phyloP scores from a whole-genome alignment of 2,888 invertebrate species.

The Aspidapion aeneum region DNA sequence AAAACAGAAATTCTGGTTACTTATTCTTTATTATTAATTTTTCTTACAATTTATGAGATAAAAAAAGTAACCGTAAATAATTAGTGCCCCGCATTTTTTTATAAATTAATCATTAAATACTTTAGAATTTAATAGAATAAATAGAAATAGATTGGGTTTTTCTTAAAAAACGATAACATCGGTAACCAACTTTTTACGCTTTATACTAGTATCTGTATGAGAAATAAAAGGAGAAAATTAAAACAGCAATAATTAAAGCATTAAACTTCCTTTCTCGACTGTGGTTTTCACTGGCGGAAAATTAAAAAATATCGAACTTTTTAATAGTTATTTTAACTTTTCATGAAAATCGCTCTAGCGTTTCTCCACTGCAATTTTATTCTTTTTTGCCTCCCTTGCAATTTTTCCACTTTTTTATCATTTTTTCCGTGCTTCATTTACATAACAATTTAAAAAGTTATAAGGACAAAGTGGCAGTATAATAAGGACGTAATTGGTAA shows the following conservation, averaged over 20 bases:
- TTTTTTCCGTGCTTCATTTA: background rate
- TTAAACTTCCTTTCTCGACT: background rate
- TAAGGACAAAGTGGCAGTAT: background rate
- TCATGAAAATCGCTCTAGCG: conserved; percentile 2
- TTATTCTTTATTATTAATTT: too few species aligned
- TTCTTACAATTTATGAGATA: too few species aligned
- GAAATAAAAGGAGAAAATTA: background rate
- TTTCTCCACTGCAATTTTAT: background rate
- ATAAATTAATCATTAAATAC: too few species aligned
- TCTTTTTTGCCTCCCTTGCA: background rate
- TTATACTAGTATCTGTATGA: too few species aligned
- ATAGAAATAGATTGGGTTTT: too few species aligned
- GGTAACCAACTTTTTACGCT: too few species aligned
- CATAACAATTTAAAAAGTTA: conserved; percentile 3
- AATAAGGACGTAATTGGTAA: background rate
- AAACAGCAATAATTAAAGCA: background rate
- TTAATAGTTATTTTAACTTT: conserved; percentile 2
- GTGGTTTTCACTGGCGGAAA: background rate
- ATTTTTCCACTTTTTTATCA: background rate
- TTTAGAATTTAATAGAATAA: too few species aligned
- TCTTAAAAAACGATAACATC: too few species aligned
- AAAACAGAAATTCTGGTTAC: too few species aligned
- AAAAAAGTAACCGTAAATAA: too few species aligned
- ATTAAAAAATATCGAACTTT: conserved; percentile 4
- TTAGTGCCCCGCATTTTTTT: too few species aligned